These are phyloP conservation scores for Mohoua ochrocephala DNA, from an alignment of 2,113 vertebrate genomes.

Conservation along the genomic window DNA sequence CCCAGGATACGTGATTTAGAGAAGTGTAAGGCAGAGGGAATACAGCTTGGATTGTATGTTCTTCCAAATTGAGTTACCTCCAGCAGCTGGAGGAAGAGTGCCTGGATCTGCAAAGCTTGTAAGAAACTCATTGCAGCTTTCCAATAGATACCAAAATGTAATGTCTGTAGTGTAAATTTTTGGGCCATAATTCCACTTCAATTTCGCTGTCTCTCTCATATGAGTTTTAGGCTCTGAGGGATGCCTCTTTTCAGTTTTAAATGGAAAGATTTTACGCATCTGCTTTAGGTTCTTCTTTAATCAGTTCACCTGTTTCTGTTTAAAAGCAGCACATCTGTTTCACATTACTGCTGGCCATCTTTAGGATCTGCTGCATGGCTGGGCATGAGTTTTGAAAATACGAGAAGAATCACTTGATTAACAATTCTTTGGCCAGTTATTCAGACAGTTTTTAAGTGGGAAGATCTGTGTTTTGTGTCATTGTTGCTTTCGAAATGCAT, in stretches of 20 bases:
- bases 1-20: neutral
- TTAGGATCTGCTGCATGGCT: slow-evolving; percentile 47
- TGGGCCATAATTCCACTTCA: slow-evolving; percentile 10
- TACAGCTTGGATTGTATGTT: neutral
- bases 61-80: neutral
- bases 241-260: slow-evolving; percentile 20
- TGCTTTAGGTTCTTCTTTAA: slow-evolving; percentile 58
- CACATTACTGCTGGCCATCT: slow-evolving; percentile 40
- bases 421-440: neutral
- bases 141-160: neutral
- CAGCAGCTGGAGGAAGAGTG: neutral
- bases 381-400: slow-evolving; percentile 28
- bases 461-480: neutral
- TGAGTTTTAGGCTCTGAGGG: neutral
- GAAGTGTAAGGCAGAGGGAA: neutral
- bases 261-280: slow-evolving; percentile 51
- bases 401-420: slow-evolving; percentile 24
- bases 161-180: slow-evolving; percentile 31
- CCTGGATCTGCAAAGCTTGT: neutral
- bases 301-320: slow-evolving; percentile 64
- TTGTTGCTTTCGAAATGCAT: neutral
- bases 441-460: neutral
- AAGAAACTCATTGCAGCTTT: slow-evolving; percentile 16
- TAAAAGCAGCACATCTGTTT: slow-evolving; percentile 58
- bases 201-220: slow-evolving; percentile 1